Evolutionary conservation across 2,113 vertebrate species (phyloP).

Genomic region (Origma solitaria): DNA sequence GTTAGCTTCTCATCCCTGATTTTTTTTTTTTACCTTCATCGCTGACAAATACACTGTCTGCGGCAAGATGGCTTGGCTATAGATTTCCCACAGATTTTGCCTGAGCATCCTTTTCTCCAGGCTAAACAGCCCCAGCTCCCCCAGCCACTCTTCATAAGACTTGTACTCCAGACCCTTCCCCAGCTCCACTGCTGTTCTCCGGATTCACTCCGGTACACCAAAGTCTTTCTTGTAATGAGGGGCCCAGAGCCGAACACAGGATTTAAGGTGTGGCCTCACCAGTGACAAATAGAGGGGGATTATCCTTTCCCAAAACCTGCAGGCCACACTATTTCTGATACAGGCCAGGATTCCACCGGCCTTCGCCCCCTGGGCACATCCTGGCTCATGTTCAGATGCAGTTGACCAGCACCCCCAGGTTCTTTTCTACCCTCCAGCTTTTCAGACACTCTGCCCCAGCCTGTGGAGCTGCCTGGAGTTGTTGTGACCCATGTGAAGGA

Average conservation of each 20-base stretch:
- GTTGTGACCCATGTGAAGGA: not conserved
- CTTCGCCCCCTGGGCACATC: rapidly evolving
- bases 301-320: not conserved
- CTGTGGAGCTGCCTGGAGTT: not conserved
- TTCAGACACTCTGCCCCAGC: not conserved
- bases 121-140: not conserved
- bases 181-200: not conserved
- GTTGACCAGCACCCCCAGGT: not conserved
- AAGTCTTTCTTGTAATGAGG: not conserved
- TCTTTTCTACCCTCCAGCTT: not conserved
- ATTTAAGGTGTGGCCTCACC: not conserved
- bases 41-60: not conserved
- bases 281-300: rapidly evolving
- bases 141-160: not conserved
- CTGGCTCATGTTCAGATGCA: not conserved
- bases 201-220: not conserved
- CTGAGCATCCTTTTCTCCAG: not conserved
- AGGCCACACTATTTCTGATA: not conserved
- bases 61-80: not conserved
- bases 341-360: not conserved
- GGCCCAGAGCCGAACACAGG: not conserved
- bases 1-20: not conserved
- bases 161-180: not conserved
- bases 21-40: not conserved
- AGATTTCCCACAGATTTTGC: not conserved